A percentile compares a stretch with the other conserved stretches of the same genome.
phyloP scores from a whole-genome alignment of 2,888 invertebrate species.

The Stenodema calcarata region DNA sequence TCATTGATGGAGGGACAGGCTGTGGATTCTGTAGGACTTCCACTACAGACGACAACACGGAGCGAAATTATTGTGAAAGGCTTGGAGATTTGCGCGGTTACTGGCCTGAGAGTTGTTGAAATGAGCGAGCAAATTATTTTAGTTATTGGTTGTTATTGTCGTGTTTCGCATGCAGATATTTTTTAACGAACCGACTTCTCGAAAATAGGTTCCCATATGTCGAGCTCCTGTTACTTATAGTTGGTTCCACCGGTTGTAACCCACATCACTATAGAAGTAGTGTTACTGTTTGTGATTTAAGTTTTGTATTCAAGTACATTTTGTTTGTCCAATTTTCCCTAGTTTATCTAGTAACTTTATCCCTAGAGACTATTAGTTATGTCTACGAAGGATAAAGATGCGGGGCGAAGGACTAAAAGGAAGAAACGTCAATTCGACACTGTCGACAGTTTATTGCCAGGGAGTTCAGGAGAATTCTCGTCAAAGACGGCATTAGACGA shows the following conservation, averaged over 20 bases:
- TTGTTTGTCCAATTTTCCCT: background rate
- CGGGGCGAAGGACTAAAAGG: background rate
- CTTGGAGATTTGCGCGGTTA: too few species aligned
- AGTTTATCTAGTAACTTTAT: background rate
- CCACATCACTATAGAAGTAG: background rate
- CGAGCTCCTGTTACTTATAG: background rate
- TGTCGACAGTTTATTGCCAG: background rate
- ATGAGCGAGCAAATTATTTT: too few species aligned
- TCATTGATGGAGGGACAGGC: too few species aligned
- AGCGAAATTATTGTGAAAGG: too few species aligned
- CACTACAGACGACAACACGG: too few species aligned
- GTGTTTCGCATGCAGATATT: background rate
- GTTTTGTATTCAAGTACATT: background rate
- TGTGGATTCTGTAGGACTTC: too few species aligned
- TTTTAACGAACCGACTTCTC: too few species aligned
- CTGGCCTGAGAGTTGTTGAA: too few species aligned
- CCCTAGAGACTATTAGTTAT: background rate
- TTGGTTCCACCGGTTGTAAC: background rate
- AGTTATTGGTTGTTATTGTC: background rate
- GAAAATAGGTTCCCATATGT: background rate
- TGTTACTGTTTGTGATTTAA: background rate
- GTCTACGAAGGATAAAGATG: slow-evolving; percentile 18
- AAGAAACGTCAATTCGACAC: slow-evolving; percentile 13
- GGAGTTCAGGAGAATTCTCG: background rate
- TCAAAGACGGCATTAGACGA: background rate